Conservation (phyloP, 1,140 invertebrate genomes). For the Eurosta solidaginis region DNA sequence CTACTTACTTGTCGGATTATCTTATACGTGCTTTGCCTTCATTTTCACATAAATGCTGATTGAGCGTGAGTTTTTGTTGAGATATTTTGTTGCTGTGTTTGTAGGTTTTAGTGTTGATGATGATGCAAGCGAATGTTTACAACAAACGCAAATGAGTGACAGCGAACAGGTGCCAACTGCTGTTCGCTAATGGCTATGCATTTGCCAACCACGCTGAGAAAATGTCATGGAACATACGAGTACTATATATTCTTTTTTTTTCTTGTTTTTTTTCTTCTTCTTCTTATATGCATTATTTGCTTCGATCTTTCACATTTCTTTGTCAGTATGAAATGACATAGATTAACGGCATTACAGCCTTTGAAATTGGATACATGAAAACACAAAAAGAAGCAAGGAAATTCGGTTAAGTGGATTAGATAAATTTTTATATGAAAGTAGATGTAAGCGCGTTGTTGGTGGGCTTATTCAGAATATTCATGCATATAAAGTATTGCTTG, state of each 20-base stretch:
- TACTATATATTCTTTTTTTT: too few species aligned
- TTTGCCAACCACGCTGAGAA: neutral
- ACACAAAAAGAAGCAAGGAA: too few species aligned
- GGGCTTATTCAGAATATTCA: too few species aligned
- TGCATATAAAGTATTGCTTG: too few species aligned
- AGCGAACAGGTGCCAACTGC: constrained; percentile 17
- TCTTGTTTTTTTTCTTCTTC: neutral
- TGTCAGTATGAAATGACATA: neutral
- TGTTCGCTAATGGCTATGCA: constrained; percentile 1
- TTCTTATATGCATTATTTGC: neutral
- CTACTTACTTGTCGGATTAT: neutral
- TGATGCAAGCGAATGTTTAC: constrained; percentile 1
- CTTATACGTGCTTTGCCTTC: neutral
- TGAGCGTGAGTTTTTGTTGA: neutral
- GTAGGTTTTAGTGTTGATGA: neutral
- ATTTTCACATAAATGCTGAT: constrained; percentile 6
- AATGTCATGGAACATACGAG: neutral
- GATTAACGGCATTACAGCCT: neutral
- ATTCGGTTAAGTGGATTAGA: too few species aligned
- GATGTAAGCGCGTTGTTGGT: too few species aligned
- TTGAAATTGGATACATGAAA: too few species aligned
- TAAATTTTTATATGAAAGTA: too few species aligned
- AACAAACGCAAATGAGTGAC: neutral
- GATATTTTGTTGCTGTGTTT: constrained; percentile 1
- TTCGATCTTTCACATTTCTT: neutral